Conservation (phyloP, 1,140 invertebrate species). For the Metaphire vulgaris region DNA sequence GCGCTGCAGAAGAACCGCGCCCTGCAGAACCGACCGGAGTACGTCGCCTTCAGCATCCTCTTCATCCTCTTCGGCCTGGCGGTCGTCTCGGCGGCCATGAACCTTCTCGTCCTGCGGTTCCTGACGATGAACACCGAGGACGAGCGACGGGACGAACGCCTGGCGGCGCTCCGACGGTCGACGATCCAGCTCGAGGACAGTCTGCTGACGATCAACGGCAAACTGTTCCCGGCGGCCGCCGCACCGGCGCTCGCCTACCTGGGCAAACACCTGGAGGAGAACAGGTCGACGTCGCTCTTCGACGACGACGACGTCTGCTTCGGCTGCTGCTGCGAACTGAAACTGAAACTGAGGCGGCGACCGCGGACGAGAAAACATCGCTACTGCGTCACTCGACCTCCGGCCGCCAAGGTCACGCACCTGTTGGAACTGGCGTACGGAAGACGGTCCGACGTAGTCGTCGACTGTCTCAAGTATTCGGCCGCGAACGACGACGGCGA, state of each 20-base stretch:
- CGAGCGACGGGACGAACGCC: conserved; percentile 77
- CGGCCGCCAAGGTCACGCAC: conserved; percentile 66
- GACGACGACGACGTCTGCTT: conserved; percentile 55
- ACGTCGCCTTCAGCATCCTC: conserved; percentile 94
- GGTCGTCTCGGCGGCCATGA: conserved; percentile 95
- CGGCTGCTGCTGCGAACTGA: conserved; percentile 53
- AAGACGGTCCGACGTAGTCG: background rate
- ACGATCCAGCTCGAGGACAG: conserved; percentile 81
- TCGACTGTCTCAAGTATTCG: background rate
- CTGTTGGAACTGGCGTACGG: conserved; percentile 51
- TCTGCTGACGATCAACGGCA: conserved; percentile 67
- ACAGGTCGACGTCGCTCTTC: background rate
- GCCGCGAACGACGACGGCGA: background rate
- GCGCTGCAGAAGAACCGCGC: conserved; percentile 81
- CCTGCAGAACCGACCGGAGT: conserved; percentile 86
- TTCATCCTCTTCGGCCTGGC: conserved; percentile 98
- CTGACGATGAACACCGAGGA: conserved; percentile 97
- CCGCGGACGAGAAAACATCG: conserved; percentile 48
- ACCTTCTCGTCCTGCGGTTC: conserved; percentile 93
- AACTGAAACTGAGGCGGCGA: conserved; percentile 38
- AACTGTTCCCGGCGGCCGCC: conserved; percentile 71
- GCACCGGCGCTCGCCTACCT: background rate
- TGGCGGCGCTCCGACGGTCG: conserved; percentile 69
- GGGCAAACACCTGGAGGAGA: background rate
- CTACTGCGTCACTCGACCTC: conserved; percentile 62